Percentiles rank a stretch among this genome's conserved stretches.
phyloP scores from a whole-genome alignment of 2,888 invertebrate species.

The Sepiola atlantica region DNA sequence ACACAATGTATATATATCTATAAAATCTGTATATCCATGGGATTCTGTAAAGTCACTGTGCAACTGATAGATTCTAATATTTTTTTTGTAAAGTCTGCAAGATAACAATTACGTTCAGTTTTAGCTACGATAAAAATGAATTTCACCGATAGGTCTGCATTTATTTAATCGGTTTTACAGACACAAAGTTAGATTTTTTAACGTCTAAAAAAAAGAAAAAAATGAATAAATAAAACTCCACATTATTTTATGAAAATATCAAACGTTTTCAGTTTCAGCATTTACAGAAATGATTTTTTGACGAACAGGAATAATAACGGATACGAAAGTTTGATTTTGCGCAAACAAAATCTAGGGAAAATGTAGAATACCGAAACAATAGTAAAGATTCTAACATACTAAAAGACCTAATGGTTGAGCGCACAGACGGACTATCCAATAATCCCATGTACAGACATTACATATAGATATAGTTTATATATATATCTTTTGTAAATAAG shows the following conservation, averaged over 20 bases:
- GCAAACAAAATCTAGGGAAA: background rate
- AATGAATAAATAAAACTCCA: background rate
- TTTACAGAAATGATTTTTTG: too few species aligned
- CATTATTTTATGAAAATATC: background rate
- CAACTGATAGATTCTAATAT: background rate
- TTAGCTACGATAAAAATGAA: background rate
- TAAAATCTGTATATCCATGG: background rate
- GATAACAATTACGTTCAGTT: background rate
- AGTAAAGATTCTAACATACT: background rate
- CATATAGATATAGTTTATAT: background rate
- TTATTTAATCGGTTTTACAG: background rate
- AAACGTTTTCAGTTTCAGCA: too few species aligned
- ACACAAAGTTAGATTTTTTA: too few species aligned
- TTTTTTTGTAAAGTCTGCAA: background rate
- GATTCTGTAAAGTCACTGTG: background rate
- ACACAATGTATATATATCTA: background rate
- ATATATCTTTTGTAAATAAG: background rate
- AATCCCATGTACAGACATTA: background rate
- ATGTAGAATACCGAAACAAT: background rate
- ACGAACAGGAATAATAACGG: too few species aligned
- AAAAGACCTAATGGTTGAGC: background rate
- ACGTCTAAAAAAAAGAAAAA: background rate
- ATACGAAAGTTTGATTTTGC: too few species aligned
- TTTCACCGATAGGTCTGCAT: background rate
- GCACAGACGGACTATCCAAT: background rate